Percentiles rank a stretch among this genome's conserved stretches.
These are phyloP conservation scores for Riptortus pedestris DNA, from an alignment of 1,140 invertebrate genomes.

Conservation along the genomic window DNA sequence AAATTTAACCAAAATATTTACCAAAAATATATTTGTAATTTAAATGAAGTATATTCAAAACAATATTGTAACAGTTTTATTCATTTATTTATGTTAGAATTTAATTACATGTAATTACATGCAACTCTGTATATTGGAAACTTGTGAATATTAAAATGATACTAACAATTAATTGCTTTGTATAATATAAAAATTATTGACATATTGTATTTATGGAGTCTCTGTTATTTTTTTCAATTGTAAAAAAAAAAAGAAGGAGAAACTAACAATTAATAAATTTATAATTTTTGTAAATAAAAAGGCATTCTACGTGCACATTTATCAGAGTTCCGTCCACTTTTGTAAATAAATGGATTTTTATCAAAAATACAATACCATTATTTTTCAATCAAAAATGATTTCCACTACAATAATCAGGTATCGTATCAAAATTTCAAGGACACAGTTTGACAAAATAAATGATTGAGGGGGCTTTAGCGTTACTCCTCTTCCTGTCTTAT, in stretches of 20 bases:
- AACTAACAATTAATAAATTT: neutral
- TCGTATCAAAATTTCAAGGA: too few species aligned
- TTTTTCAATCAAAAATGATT: too few species aligned
- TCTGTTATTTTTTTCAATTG: neutral
- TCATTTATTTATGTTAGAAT: too few species aligned
- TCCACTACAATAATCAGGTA: too few species aligned
- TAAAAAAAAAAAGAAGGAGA: neutral
- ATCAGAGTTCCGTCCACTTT: slow-evolving; percentile 15
- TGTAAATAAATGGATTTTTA: slow-evolving; percentile 10
- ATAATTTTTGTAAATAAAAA: neutral
- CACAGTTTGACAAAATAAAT: too few species aligned
- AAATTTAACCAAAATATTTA: too few species aligned
- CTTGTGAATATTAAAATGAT: neutral
- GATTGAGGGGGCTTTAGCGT: too few species aligned
- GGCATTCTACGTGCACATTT: slow-evolving; percentile 7
- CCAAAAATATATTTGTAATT: too few species aligned
- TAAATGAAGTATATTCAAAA: too few species aligned
- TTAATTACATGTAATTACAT: neutral
- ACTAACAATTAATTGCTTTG: neutral
- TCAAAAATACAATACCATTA: too few species aligned
- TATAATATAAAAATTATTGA: neutral
- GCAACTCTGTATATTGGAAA: neutral
- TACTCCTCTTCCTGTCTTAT: too few species aligned
- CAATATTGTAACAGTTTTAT: too few species aligned
- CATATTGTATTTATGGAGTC: neutral